phyloP scores from a whole-genome alignment of 2,888 invertebrate species.

The Acanthosepion lycidas region DNA sequence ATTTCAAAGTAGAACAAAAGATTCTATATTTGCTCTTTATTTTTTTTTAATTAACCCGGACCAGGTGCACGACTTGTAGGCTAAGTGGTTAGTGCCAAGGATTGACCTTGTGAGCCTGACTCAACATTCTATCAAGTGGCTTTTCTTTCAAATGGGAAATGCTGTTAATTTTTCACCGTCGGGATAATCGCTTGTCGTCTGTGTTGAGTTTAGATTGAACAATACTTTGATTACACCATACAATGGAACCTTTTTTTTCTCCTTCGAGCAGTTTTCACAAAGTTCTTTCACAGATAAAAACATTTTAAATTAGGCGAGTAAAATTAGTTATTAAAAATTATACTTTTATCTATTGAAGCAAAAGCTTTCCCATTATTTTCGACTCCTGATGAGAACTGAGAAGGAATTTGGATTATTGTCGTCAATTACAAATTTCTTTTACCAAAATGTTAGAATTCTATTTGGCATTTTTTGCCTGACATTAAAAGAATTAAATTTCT shows the following conservation, averaged over 20 bases:
- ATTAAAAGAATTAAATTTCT: no score
- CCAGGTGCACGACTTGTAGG: not conserved
- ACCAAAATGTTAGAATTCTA: no score
- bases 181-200: conserved; percentile 2
- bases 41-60: not conserved
- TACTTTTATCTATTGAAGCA: no score
- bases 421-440: no score
- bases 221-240: not conserved
- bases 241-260: not conserved
- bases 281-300: not conserved
- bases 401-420: no score
- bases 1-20: not conserved
- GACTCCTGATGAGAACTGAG: no score
- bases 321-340: no score
- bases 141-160: not conserved
- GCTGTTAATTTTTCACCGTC: not conserved
- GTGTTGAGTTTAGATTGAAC: not conserved
- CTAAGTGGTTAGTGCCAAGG: not conserved
- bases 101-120: not conserved
- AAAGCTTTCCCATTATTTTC: no score
- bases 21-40: not conserved
- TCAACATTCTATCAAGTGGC: not conserved
- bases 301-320: no score
- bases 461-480: no score
- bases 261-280: not conserved